phyloP scores from a whole-genome alignment of 2,113 vertebrate genomes.

The Nothocercus julius region DNA sequence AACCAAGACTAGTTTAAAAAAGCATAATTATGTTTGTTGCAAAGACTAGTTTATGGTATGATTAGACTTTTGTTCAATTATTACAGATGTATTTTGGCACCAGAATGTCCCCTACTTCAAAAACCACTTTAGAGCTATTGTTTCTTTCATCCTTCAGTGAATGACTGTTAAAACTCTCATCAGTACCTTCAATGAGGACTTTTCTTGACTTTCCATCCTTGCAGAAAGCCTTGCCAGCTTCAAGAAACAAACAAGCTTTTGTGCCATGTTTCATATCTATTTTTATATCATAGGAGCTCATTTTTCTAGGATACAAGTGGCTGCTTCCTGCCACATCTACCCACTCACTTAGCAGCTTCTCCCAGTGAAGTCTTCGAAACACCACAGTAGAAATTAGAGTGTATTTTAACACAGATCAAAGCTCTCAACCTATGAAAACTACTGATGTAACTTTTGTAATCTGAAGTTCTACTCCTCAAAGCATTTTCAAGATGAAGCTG shows the following conservation, averaged over 20 bases:
- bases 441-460: neutral
- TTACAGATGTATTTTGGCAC: neutral
- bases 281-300: conserved; percentile 65
- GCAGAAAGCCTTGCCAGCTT: conserved; percentile 8
- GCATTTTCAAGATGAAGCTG: neutral
- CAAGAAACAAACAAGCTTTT: conserved; percentile 37
- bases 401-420: conserved; percentile 6
- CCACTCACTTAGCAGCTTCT: conserved; percentile 58
- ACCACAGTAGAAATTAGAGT: neutral
- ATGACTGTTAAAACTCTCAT: neutral
- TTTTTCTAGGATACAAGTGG: conserved; percentile 70
- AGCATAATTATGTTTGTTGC: neutral
- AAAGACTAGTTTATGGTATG: neutral
- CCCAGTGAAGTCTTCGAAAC: conserved; percentile 52
- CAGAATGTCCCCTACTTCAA: neutral
- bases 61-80: neutral
- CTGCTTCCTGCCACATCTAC: conserved; percentile 73
- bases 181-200: neutral
- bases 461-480: neutral
- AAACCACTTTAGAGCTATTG: neutral
- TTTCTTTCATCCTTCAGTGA: neutral
- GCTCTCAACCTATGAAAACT: neutral
- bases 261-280: conserved; percentile 72
- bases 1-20: neutral
- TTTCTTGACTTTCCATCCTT: conserved; percentile 1